Conservation (phyloP, 2,797 vertebrate genomes). For the Scleropages formosus region DNA sequence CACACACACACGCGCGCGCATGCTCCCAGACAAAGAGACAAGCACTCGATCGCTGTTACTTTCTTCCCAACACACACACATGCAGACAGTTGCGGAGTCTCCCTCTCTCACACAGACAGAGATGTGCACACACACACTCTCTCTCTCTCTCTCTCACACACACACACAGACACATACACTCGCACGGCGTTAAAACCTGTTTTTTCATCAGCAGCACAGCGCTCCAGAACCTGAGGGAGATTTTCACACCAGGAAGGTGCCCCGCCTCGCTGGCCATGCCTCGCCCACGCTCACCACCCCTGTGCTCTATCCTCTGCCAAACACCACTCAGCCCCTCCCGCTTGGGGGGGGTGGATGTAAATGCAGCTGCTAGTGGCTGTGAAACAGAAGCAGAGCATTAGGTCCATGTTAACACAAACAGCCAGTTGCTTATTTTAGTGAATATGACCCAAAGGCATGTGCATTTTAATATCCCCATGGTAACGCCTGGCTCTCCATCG, state of each 20-base stretch:
- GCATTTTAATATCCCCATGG: constrained; percentile 67
- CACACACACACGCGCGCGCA: constrained; percentile 25
- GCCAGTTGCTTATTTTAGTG: constrained; percentile 63
- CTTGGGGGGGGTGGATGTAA: constrained; percentile 63
- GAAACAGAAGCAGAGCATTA: constrained; percentile 11
- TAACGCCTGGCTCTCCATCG: constrained; percentile 55
- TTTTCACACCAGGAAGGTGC: constrained; percentile 68
- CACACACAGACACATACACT: constrained; percentile 42
- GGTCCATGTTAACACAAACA: constrained; percentile 60
- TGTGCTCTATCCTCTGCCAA: constrained; percentile 66
- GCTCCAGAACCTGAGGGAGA: constrained; percentile 69
- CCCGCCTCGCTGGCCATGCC: neutral
- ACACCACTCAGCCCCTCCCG: constrained; percentile 68
- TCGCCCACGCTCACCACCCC: neutral
- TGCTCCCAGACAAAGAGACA: constrained; percentile 31
- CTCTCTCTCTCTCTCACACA: constrained; percentile 35
- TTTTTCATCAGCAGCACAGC: constrained; percentile 68
- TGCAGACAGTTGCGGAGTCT: constrained; percentile 31
- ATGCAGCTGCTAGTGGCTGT: constrained; percentile 56
- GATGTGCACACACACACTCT: constrained; percentile 46
- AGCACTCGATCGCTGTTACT: neutral
- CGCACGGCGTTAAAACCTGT: constrained; percentile 61
- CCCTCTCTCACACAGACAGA: constrained; percentile 46
- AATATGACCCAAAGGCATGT: constrained; percentile 53
- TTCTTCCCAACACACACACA: constrained; percentile 30